phyloP scores from a whole-genome alignment of 2,797 vertebrate genomes.

The Poeciliopsis gracilis region DNA sequence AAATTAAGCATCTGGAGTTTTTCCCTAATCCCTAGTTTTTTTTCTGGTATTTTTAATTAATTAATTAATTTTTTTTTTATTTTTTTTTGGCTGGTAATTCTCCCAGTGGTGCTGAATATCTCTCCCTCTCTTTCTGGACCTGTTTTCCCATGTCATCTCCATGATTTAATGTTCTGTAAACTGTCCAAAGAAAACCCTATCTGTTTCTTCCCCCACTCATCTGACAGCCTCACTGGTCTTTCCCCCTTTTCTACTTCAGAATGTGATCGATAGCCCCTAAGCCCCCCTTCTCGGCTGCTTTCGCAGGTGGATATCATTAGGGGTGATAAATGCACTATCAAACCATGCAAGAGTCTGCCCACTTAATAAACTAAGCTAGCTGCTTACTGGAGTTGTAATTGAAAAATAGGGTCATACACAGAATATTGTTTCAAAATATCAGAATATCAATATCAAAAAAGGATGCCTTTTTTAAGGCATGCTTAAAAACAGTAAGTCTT shows the following conservation, averaged over 20 bases:
- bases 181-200: constrained; percentile 68
- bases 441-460: no score
- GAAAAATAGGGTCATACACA: neutral
- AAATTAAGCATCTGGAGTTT: constrained; percentile 57
- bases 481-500: neutral
- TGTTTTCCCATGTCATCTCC: constrained; percentile 73
- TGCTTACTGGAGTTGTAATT: constrained; percentile 10
- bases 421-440: neutral
- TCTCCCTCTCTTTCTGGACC: constrained; percentile 20
- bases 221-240: constrained; percentile 60
- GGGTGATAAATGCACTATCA: constrained; percentile 57
- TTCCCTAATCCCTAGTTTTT: constrained; percentile 31
- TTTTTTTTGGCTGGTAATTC: constrained; percentile 8
- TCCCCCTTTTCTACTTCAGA: constrained; percentile 35
- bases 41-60: neutral
- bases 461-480: neutral
- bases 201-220: constrained; percentile 69
- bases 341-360: constrained; percentile 33
- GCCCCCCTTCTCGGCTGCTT: constrained; percentile 46
- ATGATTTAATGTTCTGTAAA: constrained; percentile 76
- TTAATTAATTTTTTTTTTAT: neutral
- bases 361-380: constrained; percentile 28
- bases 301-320: constrained; percentile 79
- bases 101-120: constrained; percentile 14
- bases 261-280: constrained; percentile 74